Evolutionary conservation across 2,797 vertebrate species (phyloP), one percentile per base, ranked within the genome.

Genomic region (Acanthurus tractus): DNA sequence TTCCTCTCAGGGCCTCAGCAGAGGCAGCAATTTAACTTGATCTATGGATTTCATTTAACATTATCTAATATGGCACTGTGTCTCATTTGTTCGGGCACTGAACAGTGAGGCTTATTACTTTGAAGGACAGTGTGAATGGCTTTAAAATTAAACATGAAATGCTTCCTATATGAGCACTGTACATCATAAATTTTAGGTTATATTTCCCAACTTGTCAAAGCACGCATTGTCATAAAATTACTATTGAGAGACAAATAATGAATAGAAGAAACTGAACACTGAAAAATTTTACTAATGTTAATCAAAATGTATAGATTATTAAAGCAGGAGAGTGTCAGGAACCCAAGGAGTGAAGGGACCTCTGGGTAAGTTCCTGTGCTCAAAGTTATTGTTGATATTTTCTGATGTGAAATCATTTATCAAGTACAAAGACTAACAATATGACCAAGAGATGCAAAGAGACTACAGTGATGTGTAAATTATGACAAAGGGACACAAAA

Each of bases 31-130:
- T 86, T 89, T 84, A 84, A 86, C 79, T 80, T 93, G 91, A 95
- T 92, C 61, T 73, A 93, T 94, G 91, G 84, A 91, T 92, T 93
- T 93, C 88, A 94, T 94, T 93, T 89, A 86, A 72, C 40, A 4
- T 83, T 84, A 91, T 93, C 84, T 91, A 92, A 92, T 93, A 89
- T 68, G 68, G 81, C 63, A 29, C 75, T 63, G 81, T 88, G 88
- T 85, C 76, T 86, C 71, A 90, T 93, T 92, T 87, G 84, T 88
- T 86, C 45, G 53, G 78, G 70, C 74, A 55, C 63, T 68, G 69
- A 89, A 85, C 78, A 84, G 74, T 58, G 76, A 75, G 79, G 74
- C 79, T 87, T 89, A 90, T 88, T 88, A 85, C 74, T 80, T 77
- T 76, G 76, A 86, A 80, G 87, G 83, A 76, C 79, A 66, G 57